phyloP scores from a whole-genome alignment of 2,797 vertebrate genomes.

The Oreonectes daqikongensis region DNA sequence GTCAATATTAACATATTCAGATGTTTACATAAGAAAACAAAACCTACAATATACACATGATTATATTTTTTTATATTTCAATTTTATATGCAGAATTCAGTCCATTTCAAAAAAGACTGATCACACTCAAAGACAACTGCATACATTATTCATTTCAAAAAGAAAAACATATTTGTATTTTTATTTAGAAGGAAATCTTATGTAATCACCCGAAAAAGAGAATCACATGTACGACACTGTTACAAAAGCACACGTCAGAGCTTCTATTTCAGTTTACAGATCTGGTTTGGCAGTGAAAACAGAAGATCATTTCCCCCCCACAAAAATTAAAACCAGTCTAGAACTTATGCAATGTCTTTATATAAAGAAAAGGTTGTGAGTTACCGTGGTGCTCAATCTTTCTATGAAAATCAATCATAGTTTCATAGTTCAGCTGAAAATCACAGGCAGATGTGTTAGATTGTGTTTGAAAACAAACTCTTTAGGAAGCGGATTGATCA shows the following conservation, averaged over 20 bases:
- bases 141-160: too few species aligned
- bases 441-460: background rate
- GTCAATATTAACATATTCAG: too few species aligned
- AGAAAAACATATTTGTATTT: too few species aligned
- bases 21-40: too few species aligned
- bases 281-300: conserved; percentile 52
- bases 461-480: background rate
- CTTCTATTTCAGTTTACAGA: conserved; percentile 37
- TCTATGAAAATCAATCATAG: background rate
- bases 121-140: too few species aligned
- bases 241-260: conserved; percentile 68
- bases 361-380: background rate
- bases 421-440: background rate
- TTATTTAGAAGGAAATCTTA: background rate
- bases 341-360: background rate
- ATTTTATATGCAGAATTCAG: too few species aligned
- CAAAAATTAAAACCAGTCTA: background rate
- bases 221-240: conserved; percentile 51
- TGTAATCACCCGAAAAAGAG: conserved; percentile 66
- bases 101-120: too few species aligned
- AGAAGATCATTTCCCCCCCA: background rate
- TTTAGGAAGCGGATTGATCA: background rate
- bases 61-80: too few species aligned
- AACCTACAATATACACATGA: too few species aligned
- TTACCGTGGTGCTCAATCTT: background rate